Evolutionary conservation across 2,797 vertebrate genomes (phyloP).

Genomic region (Melanotaenia parkinsoni): DNA sequence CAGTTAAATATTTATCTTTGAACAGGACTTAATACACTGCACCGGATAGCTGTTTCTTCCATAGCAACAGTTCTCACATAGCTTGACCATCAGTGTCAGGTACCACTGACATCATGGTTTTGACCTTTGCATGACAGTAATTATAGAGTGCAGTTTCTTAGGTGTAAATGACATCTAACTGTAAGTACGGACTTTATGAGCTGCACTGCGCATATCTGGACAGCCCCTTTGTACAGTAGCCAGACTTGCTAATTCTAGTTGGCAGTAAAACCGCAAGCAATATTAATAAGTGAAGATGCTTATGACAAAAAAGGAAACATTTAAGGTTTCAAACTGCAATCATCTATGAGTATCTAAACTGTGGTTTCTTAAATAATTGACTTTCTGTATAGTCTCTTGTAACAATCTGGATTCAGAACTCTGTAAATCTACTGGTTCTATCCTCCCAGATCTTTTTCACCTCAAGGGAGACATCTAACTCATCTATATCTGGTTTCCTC

Average conservation of each 20-base stretch:
- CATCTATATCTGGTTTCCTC: constrained; percentile 70
- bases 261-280: constrained; percentile 34
- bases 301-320: constrained; percentile 22
- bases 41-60: constrained; percentile 19
- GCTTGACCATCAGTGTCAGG: constrained; percentile 23
- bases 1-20: background rate
- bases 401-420: constrained; percentile 11
- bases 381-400: constrained; percentile 15
- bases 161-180: constrained; percentile 57
- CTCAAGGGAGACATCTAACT: constrained; percentile 55
- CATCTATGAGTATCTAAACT: background rate
- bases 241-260: constrained; percentile 49
- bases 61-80: constrained; percentile 26
- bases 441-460: constrained; percentile 43
- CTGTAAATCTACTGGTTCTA: constrained; percentile 38
- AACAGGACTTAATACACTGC: constrained; percentile 3
- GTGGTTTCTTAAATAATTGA: constrained; percentile 16
- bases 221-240: constrained; percentile 33
- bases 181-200: constrained; percentile 48
- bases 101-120: constrained; percentile 61
- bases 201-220: constrained; percentile 36
- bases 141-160: constrained; percentile 56
- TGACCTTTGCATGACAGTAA: constrained; percentile 64
- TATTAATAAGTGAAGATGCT: constrained; percentile 36
- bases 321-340: constrained; percentile 21